Base-by-base conservation (phyloP, 2,113 vertebrate species). In the Acanthisitta chloris region DNA sequence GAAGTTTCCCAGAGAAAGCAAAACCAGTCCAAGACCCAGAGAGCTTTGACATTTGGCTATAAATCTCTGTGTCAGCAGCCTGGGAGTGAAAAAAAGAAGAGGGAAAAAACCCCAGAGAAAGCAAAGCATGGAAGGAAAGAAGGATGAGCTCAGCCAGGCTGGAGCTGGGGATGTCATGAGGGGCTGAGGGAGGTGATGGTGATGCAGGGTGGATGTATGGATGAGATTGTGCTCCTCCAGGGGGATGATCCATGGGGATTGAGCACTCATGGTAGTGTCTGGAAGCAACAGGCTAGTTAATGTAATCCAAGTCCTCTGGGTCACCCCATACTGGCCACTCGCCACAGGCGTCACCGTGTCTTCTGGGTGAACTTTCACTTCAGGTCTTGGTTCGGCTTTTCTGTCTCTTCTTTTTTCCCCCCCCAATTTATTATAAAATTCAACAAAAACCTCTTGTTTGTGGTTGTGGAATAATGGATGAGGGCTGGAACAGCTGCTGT, bases 1-100 rank as follows among this genome's bases (percentile, higher is more conserved):
- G 94, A 95, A 92, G 89, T 94, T 94, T 95, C 92, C 61, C 92
- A 92, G 94, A 82, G 85, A 45, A 55, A 89, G 85, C 34, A 84
- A 82, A 92, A 58, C 12, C 48, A 72, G 87, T 81, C 95, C 90
- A 94, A 85, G 59, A 71, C 54, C 31, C 57, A 19, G 92, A 90
- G 74, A 84, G 73, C 82, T 92, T 83, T 94, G 92, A 90, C 86
- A 85, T 87, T 85, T 62, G 40, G 48, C 83, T 69, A 88, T 92
- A 94, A 94, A 94, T 96, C 90, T 90, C 38, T 0, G 0, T 84
- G 69, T 92, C 90, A 91, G 86, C 95, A 94, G 95, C 74, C 46
- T 65, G 65, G 55, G 74, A 92, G 86, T n/a, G n/a, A n/a, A n/a
- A n/a, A n/a, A n/a, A n/a, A n/a, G n/a, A n/a, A n/a, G n/a, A n/a